Percentiles rank a stretch among this genome's conserved stretches.
Evolutionary conservation across 1,140 invertebrate genomes (phyloP).

Genomic region (Drosophila ficusphila): DNA sequence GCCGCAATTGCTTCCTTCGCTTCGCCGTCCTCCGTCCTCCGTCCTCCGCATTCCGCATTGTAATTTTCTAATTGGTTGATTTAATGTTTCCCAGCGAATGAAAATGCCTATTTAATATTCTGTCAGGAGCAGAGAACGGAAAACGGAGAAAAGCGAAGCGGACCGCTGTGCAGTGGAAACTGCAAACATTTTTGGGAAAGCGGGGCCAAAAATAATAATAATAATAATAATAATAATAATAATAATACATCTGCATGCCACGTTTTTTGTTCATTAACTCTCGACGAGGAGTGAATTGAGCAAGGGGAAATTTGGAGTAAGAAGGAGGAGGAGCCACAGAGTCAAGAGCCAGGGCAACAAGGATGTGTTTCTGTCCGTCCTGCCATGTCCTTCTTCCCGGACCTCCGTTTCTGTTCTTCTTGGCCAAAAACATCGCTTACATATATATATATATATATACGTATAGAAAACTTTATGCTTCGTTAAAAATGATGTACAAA

Average conservation of each 20-base stretch:
- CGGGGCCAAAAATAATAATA: slow-evolving; percentile 14
- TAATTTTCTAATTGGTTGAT: slow-evolving; percentile 68
- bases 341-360: slow-evolving; percentile 18
- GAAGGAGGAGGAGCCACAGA: not conserved
- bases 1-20: not conserved
- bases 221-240: slow-evolving; percentile 7
- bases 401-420: slow-evolving; percentile 1
- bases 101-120: slow-evolving; percentile 62
- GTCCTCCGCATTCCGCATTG: not conserved
- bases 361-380: slow-evolving; percentile 44
- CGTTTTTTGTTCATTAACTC: slow-evolving; percentile 48
- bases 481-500: slow-evolving; percentile 81
- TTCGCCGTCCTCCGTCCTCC: not conserved
- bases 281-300: no score
- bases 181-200: slow-evolving; percentile 17
- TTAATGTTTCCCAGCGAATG: slow-evolving; percentile 63
- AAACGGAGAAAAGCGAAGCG: no score
- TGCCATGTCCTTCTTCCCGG: not conserved
- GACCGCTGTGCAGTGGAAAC: slow-evolving; percentile 7
- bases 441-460: no score
- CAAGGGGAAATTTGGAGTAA: no score
- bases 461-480: slow-evolving; percentile 64
- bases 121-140: slow-evolving; percentile 62
- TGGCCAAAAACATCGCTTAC: slow-evolving; percentile 17
- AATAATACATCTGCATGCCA: slow-evolving; percentile 30